Evolutionary conservation across 2,797 vertebrate species (phyloP).

Genomic region (Peromyscus eremicus): DNA sequence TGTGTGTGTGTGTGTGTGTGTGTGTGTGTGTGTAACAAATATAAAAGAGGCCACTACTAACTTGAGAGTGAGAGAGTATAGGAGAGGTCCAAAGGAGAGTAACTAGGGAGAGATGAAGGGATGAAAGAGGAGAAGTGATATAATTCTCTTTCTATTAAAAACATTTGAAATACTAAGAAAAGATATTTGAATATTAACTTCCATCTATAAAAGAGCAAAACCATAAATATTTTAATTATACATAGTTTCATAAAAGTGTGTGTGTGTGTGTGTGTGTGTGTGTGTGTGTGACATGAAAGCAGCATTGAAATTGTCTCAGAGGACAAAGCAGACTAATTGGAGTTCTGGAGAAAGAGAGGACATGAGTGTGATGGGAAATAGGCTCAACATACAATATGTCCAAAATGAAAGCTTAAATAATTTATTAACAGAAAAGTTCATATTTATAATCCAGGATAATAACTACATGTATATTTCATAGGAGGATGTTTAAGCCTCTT

Average conservation of each 20-base stretch:
- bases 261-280: neutral
- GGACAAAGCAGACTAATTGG: neutral
- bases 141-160: neutral
- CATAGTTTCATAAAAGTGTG: neutral
- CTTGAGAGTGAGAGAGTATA: too few relatives aligned
- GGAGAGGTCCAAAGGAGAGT: neutral
- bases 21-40: neutral
- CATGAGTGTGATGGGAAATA: neutral
- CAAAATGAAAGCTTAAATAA: neutral
- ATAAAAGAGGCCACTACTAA: too few relatives aligned
- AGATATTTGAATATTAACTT: neutral
- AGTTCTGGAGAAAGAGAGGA: neutral
- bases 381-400: neutral
- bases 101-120: neutral
- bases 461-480: neutral
- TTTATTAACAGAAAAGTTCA: neutral
- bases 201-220: neutral
- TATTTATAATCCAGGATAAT: neutral
- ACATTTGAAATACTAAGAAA: neutral
- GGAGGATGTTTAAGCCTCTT: slow-evolving; percentile 2
- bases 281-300: neutral
- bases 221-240: neutral
- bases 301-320: neutral
- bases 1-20: neutral
- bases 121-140: neutral